Percentiles rank a stretch among this genome's conserved stretches.
Conservation (phyloP, 2,888 invertebrate genomes). For the Crossocerus cetratus region DNA sequence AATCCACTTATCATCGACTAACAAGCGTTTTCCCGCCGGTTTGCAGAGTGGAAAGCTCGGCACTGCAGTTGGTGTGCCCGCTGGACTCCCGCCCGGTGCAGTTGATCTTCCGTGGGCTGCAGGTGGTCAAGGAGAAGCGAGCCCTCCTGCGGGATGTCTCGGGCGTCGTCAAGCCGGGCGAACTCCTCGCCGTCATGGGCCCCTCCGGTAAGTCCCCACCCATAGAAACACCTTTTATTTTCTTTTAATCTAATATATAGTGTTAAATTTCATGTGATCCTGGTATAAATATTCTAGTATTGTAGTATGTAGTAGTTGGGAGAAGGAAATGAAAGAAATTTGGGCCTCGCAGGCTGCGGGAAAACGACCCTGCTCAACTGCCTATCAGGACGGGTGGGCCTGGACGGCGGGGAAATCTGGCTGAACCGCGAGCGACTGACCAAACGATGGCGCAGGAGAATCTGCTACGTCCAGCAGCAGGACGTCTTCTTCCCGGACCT, state of each 20-base stretch:
- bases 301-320: no score
- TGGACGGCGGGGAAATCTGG: conserved; percentile 83
- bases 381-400: conserved; percentile 84
- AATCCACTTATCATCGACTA: no score
- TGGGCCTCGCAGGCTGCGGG: conserved; percentile 81
- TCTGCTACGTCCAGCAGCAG: conserved; percentile 90
- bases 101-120: conserved; percentile 82
- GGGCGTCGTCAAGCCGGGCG: conserved; percentile 86
- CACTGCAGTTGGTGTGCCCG: conserved; percentile 81
- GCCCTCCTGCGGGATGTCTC: conserved; percentile 84
- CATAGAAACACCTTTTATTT: neutral
- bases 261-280: neutral
- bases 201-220: conserved; percentile 83
- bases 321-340: no score
- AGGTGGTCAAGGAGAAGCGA: conserved; percentile 79
- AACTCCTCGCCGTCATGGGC: conserved; percentile 89
- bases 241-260: neutral
- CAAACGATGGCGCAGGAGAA: conserved; percentile 85
- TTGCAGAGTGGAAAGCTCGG: conserved; percentile 81
- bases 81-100: conserved; percentile 82
- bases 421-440: conserved; percentile 82
- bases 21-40: neutral
- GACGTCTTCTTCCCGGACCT: conserved; percentile 89
- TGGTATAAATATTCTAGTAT: no score
- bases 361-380: conserved; percentile 89